Percentiles rank a stretch among this genome's conserved stretches.
phyloP scores from a whole-genome alignment of 2,888 invertebrate genomes.

The Eristalis pertinax region DNA sequence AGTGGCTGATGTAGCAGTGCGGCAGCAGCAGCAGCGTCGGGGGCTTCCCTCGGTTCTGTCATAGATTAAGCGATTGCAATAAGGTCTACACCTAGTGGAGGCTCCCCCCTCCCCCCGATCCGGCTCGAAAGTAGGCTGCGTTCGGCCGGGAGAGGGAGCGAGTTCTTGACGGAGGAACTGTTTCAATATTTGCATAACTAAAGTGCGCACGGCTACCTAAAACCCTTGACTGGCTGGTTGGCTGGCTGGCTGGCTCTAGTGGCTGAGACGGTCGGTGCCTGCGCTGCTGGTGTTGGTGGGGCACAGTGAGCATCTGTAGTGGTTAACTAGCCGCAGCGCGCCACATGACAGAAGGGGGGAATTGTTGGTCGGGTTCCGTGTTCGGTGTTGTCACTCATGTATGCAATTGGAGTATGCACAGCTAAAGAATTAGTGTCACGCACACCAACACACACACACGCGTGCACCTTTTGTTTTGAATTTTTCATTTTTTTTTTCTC shows the following conservation, averaged over 20 bases:
- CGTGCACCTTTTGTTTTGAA: conserved; percentile 13
- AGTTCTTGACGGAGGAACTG: conserved; percentile 44
- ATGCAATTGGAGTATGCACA: conserved; percentile 66
- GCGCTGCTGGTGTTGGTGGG: neutral
- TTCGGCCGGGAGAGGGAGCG: neutral
- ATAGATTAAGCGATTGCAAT: conserved; percentile 71
- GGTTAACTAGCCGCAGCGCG: conserved; percentile 64
- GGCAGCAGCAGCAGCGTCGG: neutral
- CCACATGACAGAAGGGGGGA: conserved; percentile 58
- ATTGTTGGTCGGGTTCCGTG: conserved; percentile 58
- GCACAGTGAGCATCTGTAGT: conserved; percentile 1
- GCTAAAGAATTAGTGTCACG: conserved; percentile 67
- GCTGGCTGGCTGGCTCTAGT: neutral
- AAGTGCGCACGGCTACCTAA: conserved; percentile 67
- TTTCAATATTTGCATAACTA: conserved; percentile 72
- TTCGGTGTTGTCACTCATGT: conserved; percentile 70
- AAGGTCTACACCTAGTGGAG: conserved; percentile 52
- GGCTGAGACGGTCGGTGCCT: conserved; percentile 12
- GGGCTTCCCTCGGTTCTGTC: conserved; percentile 2
- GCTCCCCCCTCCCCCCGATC: neutral
- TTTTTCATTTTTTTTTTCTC: neutral
- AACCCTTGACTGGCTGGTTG: conserved; percentile 16
- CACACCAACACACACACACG: conserved; percentile 24
- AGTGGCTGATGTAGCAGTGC: neutral
- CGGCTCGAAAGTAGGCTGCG: conserved; percentile 44